Conservation (phyloP, 2,888 invertebrate genomes). For the Colostygia pectinataria region DNA sequence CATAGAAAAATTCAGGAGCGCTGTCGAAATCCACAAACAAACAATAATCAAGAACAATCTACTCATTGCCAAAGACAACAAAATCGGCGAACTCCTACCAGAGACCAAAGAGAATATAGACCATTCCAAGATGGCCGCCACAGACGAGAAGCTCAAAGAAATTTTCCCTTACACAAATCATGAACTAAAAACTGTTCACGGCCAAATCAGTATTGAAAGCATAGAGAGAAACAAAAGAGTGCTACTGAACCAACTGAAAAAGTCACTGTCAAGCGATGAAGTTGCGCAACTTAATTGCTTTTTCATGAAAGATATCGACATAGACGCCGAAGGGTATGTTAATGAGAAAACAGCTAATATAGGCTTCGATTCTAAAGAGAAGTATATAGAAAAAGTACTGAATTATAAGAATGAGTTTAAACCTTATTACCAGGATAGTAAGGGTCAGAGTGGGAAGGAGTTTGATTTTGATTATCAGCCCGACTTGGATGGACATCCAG, state of each 20-base stretch:
- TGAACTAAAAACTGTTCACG: conserved; percentile 44
- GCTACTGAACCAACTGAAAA: conserved; percentile 54
- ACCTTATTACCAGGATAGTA: conserved; percentile 62
- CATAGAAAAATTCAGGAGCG: conserved; percentile 58
- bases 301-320: conserved; percentile 74
- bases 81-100: conserved; percentile 56
- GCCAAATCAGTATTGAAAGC: conserved; percentile 59
- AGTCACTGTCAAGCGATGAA: conserved; percentile 45
- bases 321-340: conserved; percentile 59
- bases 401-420: conserved; percentile 44
- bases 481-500: conserved; percentile 89
- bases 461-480: conserved; percentile 96
- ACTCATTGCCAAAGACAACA: conserved; percentile 49
- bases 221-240: conserved; percentile 68
- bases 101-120: conserved; percentile 40
- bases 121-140: conserved; percentile 21
- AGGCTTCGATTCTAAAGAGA: conserved; percentile 62
- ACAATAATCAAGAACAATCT: conserved; percentile 55
- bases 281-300: conserved; percentile 66
- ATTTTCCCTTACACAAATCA: conserved; percentile 61
- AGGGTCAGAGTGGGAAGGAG: conserved; percentile 49
- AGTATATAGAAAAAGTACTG: conserved; percentile 53
- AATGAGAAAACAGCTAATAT: conserved; percentile 66
- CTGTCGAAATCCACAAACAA: conserved; percentile 57
- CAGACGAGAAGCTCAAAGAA: conserved; percentile 37